Percentiles rank a stretch among this genome's conserved stretches.
Evolutionary conservation across 2,113 vertebrate species (phyloP).

Genomic region (Tinamus guttatus): DNA sequence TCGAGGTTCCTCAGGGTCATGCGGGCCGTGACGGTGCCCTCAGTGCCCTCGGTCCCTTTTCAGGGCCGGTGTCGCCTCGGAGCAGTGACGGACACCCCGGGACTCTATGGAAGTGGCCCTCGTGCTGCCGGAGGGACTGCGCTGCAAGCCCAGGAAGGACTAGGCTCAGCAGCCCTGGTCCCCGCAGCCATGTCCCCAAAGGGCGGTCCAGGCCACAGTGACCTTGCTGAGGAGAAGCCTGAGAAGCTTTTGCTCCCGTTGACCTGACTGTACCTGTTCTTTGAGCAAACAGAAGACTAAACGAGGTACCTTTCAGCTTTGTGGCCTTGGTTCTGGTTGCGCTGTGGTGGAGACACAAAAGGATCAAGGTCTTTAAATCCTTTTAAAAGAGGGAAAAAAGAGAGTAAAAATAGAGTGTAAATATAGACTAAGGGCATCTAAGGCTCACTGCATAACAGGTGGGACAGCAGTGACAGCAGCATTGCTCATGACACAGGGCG

Average conservation of each 20-base stretch:
- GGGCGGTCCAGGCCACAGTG: not conserved
- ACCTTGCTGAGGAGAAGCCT: not conserved
- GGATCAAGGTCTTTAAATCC: not conserved
- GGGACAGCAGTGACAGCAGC: not conserved
- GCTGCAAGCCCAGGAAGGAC: not conserved
- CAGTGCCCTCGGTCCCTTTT: too few relatives aligned
- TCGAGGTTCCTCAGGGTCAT: not conserved
- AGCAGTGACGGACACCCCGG: not conserved
- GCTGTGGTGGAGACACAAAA: not conserved
- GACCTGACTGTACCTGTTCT: not conserved
- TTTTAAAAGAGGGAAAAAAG: not conserved
- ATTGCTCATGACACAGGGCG: not conserved
- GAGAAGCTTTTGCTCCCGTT: not conserved
- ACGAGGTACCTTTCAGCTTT: not conserved
- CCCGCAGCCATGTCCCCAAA: rapidly evolving
- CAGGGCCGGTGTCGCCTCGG: rapidly evolving
- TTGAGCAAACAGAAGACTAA: not conserved
- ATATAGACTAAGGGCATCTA: not conserved
- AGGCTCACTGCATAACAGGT: not conserved
- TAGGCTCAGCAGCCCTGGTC: not conserved
- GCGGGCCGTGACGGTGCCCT: not conserved
- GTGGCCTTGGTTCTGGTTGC: not conserved
- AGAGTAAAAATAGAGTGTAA: not conserved
- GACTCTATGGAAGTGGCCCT: too few relatives aligned
- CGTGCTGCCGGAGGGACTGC: too few relatives aligned